phyloP scores from a whole-genome alignment of 2,797 vertebrate genomes.

The Cyprinella venusta region DNA sequence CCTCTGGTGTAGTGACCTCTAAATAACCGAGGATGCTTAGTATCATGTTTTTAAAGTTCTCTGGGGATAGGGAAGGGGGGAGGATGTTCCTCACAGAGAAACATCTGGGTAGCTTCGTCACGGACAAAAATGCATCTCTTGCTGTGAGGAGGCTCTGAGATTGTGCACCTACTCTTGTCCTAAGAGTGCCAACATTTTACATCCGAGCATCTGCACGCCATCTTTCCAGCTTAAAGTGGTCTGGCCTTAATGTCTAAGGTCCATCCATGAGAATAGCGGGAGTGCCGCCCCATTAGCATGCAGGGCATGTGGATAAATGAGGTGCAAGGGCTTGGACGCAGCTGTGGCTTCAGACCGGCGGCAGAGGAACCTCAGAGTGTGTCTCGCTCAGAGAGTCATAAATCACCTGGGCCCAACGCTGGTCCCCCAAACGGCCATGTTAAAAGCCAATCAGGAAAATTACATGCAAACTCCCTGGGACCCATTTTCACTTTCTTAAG shows the following conservation, averaged over 20 bases:
- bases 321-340: constrained; percentile 85
- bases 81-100: constrained; percentile 82
- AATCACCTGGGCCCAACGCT: constrained; percentile 85
- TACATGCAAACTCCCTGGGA: constrained; percentile 93
- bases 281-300: constrained; percentile 83
- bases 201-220: constrained; percentile 76
- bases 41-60: constrained; percentile 86
- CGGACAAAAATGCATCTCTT: constrained; percentile 82
- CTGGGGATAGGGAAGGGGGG: constrained; percentile 71
- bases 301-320: constrained; percentile 91
- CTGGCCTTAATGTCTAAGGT: constrained; percentile 74
- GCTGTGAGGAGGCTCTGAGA: constrained; percentile 74
- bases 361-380: constrained; percentile 62
- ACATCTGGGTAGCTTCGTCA: constrained; percentile 88
- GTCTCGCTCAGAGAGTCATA: constrained; percentile 84
- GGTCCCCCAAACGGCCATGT: constrained; percentile 80
- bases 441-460: constrained; percentile 99
- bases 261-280: constrained; percentile 68
- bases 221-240: constrained; percentile 70
- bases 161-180: constrained; percentile 71
- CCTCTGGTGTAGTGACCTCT: constrained; percentile 76
- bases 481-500: constrained; percentile 85
- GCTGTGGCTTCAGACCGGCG: constrained; percentile 89
- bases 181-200: constrained; percentile 73
- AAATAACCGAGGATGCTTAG: constrained; percentile 82